Percentiles rank a stretch among this genome's conserved stretches.
Evolutionary conservation across 2,888 invertebrate species (phyloP).

Genomic region (Epirrhoe alternata): DNA sequence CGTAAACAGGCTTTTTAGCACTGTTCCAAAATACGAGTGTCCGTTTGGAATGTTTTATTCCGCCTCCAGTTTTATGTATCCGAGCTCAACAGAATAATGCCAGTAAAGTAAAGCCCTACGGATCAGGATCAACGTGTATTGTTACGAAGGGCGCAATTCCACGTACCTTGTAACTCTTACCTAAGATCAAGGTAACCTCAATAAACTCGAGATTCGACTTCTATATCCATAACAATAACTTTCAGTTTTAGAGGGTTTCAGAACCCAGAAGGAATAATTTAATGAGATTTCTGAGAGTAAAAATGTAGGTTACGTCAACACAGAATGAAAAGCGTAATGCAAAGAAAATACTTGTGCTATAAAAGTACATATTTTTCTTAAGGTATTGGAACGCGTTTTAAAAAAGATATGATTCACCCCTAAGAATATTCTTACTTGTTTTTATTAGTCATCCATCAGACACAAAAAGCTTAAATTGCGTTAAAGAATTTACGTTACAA

Average conservation of each 20-base stretch:
- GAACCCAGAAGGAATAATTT: conserved; percentile 54
- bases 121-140: conserved; percentile 7
- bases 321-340: background rate
- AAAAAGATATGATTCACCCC: too few species aligned
- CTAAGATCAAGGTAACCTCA: conserved; percentile 35
- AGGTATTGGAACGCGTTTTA: background rate
- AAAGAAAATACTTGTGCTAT: background rate
- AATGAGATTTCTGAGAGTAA: conserved; percentile 40
- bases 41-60: background rate
- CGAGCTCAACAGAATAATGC: background rate
- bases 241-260: conserved; percentile 42
- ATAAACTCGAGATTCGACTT: conserved; percentile 45
- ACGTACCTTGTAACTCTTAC: conserved; percentile 17
- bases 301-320: conserved; percentile 1
- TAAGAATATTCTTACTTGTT: too few species aligned
- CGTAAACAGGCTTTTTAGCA: background rate
- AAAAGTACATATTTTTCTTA: background rate
- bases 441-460: background rate
- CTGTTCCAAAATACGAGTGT: background rate
- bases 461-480: background rate
- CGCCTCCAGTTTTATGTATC: background rate
- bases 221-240: conserved; percentile 47
- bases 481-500: background rate
- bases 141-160: conserved; percentile 7
- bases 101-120: conserved; percentile 8